Percentiles rank a stretch among this genome's conserved stretches.
phyloP scores from a whole-genome alignment of 2,113 vertebrate genomes.

The Chaetodon trifascialis region DNA sequence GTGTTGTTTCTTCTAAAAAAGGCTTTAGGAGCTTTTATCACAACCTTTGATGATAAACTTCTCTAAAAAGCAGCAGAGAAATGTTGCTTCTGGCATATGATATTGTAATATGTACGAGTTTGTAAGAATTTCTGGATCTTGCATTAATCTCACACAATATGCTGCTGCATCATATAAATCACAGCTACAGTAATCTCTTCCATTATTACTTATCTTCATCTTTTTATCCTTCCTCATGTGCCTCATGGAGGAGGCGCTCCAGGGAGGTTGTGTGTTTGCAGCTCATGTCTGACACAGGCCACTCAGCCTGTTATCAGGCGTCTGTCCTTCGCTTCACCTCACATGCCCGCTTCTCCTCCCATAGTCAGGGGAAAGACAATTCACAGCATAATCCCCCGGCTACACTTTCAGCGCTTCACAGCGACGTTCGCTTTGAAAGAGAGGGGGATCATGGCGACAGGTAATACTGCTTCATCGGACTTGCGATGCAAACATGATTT shows the following conservation, averaged over 20 bases:
- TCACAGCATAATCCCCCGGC: constrained; percentile 42
- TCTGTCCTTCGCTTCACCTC: constrained; percentile 66
- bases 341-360: background rate
- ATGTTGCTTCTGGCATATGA: background rate
- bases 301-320: constrained; percentile 19
- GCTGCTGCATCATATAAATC: constrained; percentile 46
- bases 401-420: constrained; percentile 32
- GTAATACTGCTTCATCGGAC: constrained; percentile 20
- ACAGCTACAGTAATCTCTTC: constrained; percentile 7
- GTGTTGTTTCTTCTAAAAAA: constrained; percentile 2
- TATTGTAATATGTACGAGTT: constrained; percentile 16
- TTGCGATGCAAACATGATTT: constrained; percentile 39
- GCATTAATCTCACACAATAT: constrained; percentile 28
- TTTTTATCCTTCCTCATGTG: constrained; percentile 36
- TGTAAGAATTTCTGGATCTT: background rate
- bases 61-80: background rate
- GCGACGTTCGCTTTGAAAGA: constrained; percentile 9
- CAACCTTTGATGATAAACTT: background rate
- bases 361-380: background rate
- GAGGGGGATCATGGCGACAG: background rate
- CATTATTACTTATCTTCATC: constrained; percentile 41
- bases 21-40: background rate
- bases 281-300: constrained; percentile 18
- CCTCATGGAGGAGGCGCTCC: background rate
- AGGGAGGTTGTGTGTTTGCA: constrained; percentile 34